Base-by-base conservation (phyloP, 2,113 vertebrate genomes). In the Drymodes brunneopygia region DNA sequence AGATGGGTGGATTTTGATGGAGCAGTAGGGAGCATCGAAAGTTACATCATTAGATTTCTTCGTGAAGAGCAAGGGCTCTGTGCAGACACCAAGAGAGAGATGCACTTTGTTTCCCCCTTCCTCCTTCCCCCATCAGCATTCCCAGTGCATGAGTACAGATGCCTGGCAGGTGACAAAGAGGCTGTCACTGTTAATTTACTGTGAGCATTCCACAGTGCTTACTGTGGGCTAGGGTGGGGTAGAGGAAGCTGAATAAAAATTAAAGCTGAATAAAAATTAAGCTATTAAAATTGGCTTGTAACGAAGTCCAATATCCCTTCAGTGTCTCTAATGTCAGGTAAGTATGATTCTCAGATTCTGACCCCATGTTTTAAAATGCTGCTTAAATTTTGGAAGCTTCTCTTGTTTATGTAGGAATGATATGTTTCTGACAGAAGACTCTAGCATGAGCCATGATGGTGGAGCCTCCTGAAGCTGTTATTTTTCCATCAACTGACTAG, bases 11-110 rank as follows among this genome's bases (percentile, higher is more conserved):
- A 9, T 66, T 83, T 92, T 75, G 38, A 31, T 8, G 6, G 3
- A 64, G 18, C 23, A 33, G 62, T 22, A 60, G 38, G 17, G 25
- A 82, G 45, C 44, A 38, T 62, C 22, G 29, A 5, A 87, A 79
- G 42, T 81, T 69, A 44, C 10, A 19, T 28, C 0, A 0, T 54
- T 67, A 33, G 28, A 33, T 71, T 94, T 81, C 57, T 84, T 35
- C 0, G 0, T 38, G 70, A 72, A 70, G 57, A 79, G 7, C n/a
- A 29, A 64, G 48, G 72, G 47, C 48, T 78, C 28, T 7, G 5
- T 33, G 36, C 29, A 79, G 57, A n/a, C 31, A 9, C 28, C 0
- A 1, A 61, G 38, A 40, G 56, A 57, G 24, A 50, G 9, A 56
- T 9, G 6, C 0, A 22, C 36, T 79, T 84, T 10, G 33, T 79